phyloP scores from a whole-genome alignment of 2,113 vertebrate species.

The Hypocryptadius cinnamomeus region DNA sequence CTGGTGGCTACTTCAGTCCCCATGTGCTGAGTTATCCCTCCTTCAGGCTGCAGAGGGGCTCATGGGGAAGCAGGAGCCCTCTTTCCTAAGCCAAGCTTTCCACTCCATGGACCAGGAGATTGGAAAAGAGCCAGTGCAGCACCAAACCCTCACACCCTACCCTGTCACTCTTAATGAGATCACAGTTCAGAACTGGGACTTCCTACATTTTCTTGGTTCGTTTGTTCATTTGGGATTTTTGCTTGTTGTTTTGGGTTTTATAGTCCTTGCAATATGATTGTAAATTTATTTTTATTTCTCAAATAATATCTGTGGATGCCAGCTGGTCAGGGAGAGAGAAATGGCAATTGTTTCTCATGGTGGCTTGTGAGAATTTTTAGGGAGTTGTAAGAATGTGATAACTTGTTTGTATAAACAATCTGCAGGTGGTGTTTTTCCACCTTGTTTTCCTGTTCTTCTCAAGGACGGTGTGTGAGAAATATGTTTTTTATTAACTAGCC shows the following conservation, averaged over 20 bases:
- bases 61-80: not conserved
- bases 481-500: too few species aligned
- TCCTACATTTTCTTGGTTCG: not conserved
- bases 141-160: not conserved
- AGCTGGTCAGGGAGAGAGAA: too few species aligned
- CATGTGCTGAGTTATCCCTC: not conserved
- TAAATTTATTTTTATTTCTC: not conserved
- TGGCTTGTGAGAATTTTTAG: too few species aligned
- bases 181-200: not conserved
- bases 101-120: not conserved
- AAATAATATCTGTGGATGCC: not conserved
- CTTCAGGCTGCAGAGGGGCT: not conserved
- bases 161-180: not conserved
- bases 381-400: too few species aligned
- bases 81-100: not conserved
- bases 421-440: too few species aligned
- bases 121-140: not conserved
- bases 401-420: too few species aligned
- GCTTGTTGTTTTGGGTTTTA: not conserved
- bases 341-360: too few species aligned
- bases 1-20: not conserved
- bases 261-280: not conserved
- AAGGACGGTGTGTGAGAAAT: too few species aligned
- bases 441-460: too few species aligned
- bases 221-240: not conserved